Base-by-base conservation (phyloP, 2,113 vertebrate genomes). In the Corynorhinus townsendii region DNA sequence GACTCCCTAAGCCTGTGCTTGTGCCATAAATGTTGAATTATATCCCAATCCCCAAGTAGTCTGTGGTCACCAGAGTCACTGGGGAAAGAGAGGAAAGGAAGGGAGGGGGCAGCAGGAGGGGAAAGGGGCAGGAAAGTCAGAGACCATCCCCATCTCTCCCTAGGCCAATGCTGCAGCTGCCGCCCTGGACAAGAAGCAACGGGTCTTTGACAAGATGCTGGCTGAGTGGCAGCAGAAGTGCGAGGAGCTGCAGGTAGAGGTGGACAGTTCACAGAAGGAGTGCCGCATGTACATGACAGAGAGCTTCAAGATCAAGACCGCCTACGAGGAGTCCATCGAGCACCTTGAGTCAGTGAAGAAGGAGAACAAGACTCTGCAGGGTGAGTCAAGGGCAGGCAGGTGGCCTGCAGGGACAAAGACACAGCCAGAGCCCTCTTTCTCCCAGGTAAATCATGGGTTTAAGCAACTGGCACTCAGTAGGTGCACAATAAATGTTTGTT, bases 141-240 rank as follows among this genome's bases (percentile, higher is more conserved):
- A 80, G 17, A 40, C 75, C 38, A 92, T 62, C 68, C 96, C 95
- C 77, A 66, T 95, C 92, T 80, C 22, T 16, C 92, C 88, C 40
- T 56, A 99, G 98, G 98, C 98, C 95, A 98, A 87, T 3, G 98
- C 98, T 20, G 98, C 98, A 12, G 98, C 98, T 7, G 98, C 98
- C 3, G 97, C 96, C 62, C 98, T 98, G 93, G 98, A 99, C 90
- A 99, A 99, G 96, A 98, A 98, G 95, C 98, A 98, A 86, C 93
- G 97, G 30, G 90, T 94, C 87, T 99, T 98, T 19, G 98, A 98
- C 95, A 98, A 99, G 96, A 97, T 98, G 96, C 96, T 98, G 47
- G 96, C 96, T 0, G 97, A 98, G 96, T 96, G 98, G 98, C 97
- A 98, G 97, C 98, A 98, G 93, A 98, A 98, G 95, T 96, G 97